Conservation (phyloP, 2,113 vertebrate species). For the Scophthalmus maximus region DNA sequence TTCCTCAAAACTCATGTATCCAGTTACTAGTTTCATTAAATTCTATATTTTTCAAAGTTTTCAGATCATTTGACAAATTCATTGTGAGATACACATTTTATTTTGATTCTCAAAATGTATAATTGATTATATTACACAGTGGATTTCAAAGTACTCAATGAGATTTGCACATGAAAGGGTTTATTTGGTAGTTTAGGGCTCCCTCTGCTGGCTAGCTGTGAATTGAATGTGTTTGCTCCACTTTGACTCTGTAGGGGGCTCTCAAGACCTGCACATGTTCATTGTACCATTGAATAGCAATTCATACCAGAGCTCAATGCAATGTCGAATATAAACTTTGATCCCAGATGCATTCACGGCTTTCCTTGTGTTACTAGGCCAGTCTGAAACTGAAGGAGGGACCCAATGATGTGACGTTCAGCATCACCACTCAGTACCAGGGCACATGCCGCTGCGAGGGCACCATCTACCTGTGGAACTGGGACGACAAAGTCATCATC, state of each 20-base stretch:
- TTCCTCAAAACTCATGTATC: not conserved
- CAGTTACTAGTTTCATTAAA: not conserved
- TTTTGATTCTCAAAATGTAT: not conserved
- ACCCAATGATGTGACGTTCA: conserved; percentile 96
- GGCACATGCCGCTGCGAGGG: conserved; percentile 97
- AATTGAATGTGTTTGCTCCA: not conserved
- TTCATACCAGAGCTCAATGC: not conserved
- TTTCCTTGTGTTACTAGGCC: conserved; percentile 79
- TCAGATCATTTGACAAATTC: not conserved
- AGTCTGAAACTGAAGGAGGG: conserved; percentile 94
- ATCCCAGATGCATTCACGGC: conserved; percentile 7
- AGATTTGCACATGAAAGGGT: not conserved
- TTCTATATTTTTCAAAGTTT: not conserved
- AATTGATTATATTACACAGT: not conserved
- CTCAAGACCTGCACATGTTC: conserved; percentile 34
- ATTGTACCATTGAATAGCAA: not conserved
- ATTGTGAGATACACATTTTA: not conserved
- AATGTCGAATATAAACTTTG: not conserved
- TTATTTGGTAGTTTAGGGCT: conserved; percentile 40
- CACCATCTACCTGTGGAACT: conserved; percentile 98
- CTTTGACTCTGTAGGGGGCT: conserved; percentile 57
- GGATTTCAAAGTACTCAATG: not conserved
- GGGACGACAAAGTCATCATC: conserved; percentile 96
- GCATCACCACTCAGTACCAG: conserved; percentile 98
- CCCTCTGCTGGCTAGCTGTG: conserved; percentile 66